Conservation (phyloP, 2,888 invertebrate species). For the Tanytarsus gracilentus region DNA sequence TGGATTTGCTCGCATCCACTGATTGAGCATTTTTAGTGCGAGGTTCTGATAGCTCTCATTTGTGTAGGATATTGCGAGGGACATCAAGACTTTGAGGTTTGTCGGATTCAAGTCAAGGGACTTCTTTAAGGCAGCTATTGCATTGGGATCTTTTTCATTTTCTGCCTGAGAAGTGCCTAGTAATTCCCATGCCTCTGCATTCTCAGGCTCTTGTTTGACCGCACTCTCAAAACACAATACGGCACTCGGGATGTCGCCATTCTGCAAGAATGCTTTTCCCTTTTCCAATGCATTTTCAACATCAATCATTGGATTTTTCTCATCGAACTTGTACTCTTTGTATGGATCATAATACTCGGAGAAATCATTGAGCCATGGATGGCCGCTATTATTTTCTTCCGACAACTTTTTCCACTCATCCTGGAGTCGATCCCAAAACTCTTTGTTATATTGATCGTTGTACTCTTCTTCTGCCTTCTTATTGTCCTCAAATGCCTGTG, state of each 20-base stretch:
- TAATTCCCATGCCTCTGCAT: conserved; percentile 75
- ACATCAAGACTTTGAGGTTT: conserved; percentile 77
- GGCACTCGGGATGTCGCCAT: conserved; percentile 90
- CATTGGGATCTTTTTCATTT: conserved; percentile 92
- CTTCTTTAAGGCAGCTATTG: conserved; percentile 83
- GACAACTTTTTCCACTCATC: conserved; percentile 74
- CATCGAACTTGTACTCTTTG: conserved; percentile 67
- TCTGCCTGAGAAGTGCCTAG: conserved; percentile 91
- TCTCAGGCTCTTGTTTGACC: conserved; percentile 68
- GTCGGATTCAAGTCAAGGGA: conserved; percentile 70
- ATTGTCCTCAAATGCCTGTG: conserved; percentile 50
- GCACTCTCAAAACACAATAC: conserved; percentile 95
- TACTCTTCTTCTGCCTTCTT: conserved; percentile 43
- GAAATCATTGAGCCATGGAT: conserved; percentile 65
- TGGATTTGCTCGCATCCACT: conserved; percentile 70
- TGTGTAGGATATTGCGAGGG: conserved; percentile 87
- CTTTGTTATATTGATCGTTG: conserved; percentile 52
- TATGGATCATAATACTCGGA: conserved; percentile 54
- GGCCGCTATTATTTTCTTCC: conserved; percentile 38
- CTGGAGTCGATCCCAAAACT: conserved; percentile 56
- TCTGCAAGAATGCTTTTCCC: conserved; percentile 70
- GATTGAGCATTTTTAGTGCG: conserved; percentile 72
- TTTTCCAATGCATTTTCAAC: conserved; percentile 70
- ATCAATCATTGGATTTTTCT: conserved; percentile 78
- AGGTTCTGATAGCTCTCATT: conserved; percentile 90